phyloP scores from a whole-genome alignment of 2,113 vertebrate species.

The Saccopteryx leptura region DNA sequence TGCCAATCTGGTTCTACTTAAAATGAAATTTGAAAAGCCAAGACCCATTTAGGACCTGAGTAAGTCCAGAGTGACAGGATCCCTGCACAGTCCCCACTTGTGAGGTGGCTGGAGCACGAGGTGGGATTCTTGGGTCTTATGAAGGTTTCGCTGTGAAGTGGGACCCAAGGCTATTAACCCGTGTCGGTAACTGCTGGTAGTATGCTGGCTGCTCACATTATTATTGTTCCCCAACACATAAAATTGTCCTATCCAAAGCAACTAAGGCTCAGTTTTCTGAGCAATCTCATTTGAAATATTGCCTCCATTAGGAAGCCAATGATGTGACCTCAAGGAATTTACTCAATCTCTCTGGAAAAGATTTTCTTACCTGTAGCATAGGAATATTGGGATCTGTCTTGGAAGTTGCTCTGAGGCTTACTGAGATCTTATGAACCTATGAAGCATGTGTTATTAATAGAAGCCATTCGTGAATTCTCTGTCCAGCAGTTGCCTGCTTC shows the following conservation, averaged over 20 bases:
- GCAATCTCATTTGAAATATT: not conserved
- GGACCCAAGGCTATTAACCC: not conserved
- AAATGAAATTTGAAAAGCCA: slow-evolving; percentile 48
- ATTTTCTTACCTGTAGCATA: not conserved
- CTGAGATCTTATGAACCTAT: not conserved
- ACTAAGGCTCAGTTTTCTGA: not conserved
- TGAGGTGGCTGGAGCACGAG: not conserved
- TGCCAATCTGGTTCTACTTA: slow-evolving; percentile 51
- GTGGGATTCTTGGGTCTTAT: not conserved
- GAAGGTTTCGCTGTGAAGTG: not conserved
- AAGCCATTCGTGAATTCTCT: not conserved
- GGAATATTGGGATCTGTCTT: not conserved
- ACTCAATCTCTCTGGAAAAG: not conserved
- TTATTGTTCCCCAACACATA: not conserved
- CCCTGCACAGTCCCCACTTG: not conserved
- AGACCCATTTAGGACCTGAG: not conserved
- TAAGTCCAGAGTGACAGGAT: not conserved
- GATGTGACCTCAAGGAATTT: not conserved
- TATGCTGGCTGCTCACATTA: not conserved
- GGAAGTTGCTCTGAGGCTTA: not conserved
- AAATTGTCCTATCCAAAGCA: not conserved
- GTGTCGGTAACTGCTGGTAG: not conserved
- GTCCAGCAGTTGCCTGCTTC: not conserved
- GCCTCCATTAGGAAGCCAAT: not conserved
- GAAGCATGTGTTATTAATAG: not conserved